Evolutionary conservation across 2,888 invertebrate species (phyloP).

Genomic region (Noctua fimbriata): DNA sequence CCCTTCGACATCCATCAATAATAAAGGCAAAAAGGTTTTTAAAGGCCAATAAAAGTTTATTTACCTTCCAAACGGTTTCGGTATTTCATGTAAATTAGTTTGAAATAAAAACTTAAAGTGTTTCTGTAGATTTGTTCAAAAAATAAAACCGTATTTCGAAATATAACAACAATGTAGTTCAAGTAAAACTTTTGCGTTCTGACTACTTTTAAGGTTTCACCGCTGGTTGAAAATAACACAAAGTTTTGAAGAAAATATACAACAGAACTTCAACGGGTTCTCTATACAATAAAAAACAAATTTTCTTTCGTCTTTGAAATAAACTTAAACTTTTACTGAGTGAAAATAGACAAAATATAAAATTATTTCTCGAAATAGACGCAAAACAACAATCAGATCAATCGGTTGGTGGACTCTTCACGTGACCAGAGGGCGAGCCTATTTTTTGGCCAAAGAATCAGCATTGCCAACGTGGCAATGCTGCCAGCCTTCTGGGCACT

Average conservation of each 20-base stretch:
- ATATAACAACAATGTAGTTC: constrained; percentile 15
- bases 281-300: constrained; percentile 21
- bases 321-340: background rate
- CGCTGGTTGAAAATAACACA: constrained; percentile 27
- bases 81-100: background rate
- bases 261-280: constrained; percentile 27
- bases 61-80: background rate
- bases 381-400: background rate
- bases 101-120: background rate
- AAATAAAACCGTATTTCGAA: background rate
- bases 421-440: too few relatives aligned
- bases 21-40: background rate
- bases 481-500: too few relatives aligned
- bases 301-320: background rate
- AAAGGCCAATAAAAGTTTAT: background rate
- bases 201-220: constrained; percentile 33
- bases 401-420: too few relatives aligned
- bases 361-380: background rate
- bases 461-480: too few relatives aligned
- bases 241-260: constrained; percentile 43
- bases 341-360: background rate
- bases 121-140: constrained; percentile 1
- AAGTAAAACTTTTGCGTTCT: constrained; percentile 35
- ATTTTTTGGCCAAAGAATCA: too few relatives aligned
- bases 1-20: background rate